phyloP scores from a whole-genome alignment of 2,797 vertebrate genomes.

The Somateria mollissima region DNA sequence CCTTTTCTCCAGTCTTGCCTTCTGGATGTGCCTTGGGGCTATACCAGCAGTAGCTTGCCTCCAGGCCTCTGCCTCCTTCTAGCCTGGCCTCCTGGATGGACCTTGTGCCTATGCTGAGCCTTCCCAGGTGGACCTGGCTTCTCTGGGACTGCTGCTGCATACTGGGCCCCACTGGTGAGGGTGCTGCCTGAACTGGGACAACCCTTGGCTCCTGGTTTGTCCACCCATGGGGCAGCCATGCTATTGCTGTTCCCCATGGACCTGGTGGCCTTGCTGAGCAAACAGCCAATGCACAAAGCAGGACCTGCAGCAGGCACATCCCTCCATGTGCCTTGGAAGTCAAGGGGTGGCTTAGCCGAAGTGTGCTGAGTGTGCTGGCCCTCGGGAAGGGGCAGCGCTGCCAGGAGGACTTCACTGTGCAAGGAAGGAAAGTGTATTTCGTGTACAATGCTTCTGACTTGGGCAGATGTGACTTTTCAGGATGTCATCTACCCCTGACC shows the following conservation, averaged over 20 bases:
- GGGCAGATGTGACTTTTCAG: background rate
- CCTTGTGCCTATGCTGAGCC: background rate
- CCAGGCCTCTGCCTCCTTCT: background rate
- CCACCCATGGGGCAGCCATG: background rate
- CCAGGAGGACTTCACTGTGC: rapidly evolving
- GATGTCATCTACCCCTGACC: background rate
- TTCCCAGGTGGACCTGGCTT: background rate
- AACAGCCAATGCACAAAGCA: background rate
- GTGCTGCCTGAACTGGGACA: background rate
- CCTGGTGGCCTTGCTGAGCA: background rate
- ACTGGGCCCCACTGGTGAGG: background rate
- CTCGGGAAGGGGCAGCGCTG: too few relatives aligned
- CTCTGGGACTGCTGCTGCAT: background rate
- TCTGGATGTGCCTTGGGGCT: background rate
- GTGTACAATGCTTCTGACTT: rapidly evolving
- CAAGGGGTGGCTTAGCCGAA: background rate
- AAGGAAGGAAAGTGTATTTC: rapidly evolving
- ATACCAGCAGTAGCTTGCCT: background rate
- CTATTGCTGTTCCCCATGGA: background rate
- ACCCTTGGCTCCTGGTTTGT: background rate
- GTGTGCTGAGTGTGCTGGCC: rapidly evolving
- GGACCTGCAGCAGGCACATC: background rate
- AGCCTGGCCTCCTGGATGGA: background rate
- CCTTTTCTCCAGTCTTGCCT: background rate
- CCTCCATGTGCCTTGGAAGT: background rate